Percentiles rank a stretch among this genome's conserved stretches.
These are phyloP conservation scores for Larimichthys polyactis DNA, from an alignment of 2,113 vertebrate species.

Conservation along the genomic window DNA sequence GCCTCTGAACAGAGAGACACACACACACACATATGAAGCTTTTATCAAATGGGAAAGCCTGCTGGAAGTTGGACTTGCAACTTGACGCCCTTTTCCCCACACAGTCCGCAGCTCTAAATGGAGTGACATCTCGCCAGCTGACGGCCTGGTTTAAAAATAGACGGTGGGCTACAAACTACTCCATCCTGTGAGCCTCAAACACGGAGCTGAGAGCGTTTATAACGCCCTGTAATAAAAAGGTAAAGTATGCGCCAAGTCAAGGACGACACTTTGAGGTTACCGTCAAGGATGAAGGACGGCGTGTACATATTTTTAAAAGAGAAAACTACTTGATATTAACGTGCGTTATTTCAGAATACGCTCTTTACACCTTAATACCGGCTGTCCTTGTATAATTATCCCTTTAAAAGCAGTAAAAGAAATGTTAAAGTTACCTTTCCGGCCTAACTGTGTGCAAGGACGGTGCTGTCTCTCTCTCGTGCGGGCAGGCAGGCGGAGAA, in stretches of 20 bases:
- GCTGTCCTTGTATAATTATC: no score
- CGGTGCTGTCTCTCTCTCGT: conserved; percentile 68
- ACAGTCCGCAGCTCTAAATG: conserved; percentile 71
- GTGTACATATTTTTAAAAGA: background rate
- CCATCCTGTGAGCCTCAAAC: conserved; percentile 25
- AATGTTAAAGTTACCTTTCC: conserved; percentile 70
- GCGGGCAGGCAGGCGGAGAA: conserved; percentile 74
- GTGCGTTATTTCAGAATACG: accelerated
- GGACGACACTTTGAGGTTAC: conserved; percentile 24
- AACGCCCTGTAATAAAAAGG: background rate
- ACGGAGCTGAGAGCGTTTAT: accelerated
- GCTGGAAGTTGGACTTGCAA: conserved; percentile 65
- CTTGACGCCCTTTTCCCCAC: conserved; percentile 67
- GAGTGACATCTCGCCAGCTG: conserved; percentile 75
- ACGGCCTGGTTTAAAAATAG: conserved; percentile 79
- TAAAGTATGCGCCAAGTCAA: conserved; percentile 13
- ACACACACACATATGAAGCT: no score
- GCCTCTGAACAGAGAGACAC: background rate
- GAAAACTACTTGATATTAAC: background rate
- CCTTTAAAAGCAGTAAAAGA: background rate
- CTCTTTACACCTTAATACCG: accelerated
- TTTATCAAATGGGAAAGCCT: background rate
- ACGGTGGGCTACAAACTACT: conserved; percentile 42
- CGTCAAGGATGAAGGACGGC: background rate
- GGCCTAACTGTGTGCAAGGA: conserved; percentile 79